Conservation (phyloP, 2,888 invertebrate species). For the Pardosa pseudoannulata region DNA sequence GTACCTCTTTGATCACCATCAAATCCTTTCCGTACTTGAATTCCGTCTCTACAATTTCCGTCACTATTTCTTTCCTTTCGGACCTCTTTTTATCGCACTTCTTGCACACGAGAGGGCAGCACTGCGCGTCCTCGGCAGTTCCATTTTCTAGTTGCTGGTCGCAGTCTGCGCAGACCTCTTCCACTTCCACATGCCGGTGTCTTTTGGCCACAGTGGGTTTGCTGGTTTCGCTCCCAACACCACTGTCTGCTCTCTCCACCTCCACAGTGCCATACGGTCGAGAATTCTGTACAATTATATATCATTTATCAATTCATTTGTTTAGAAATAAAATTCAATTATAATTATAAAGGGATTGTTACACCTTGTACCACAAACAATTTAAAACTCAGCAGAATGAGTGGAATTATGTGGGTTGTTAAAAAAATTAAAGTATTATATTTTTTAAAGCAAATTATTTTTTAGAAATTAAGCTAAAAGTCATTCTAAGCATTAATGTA, state of each 20-base stretch:
- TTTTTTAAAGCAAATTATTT: too few species aligned
- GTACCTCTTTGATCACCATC: constrained; percentile 90
- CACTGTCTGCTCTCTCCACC: constrained; percentile 93
- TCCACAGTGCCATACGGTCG: constrained; percentile 80
- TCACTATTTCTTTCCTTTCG: constrained; percentile 94
- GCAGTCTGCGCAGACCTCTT: constrained; percentile 91
- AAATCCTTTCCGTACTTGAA: constrained; percentile 95
- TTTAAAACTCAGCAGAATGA: too few species aligned
- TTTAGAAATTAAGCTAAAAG: too few species aligned
- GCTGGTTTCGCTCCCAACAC: constrained; percentile 93
- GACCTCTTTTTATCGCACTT: constrained; percentile 92
- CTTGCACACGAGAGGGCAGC: constrained; percentile 81
- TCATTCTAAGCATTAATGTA: too few species aligned
- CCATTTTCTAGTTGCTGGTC: constrained; percentile 86
- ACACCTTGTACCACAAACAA: too few species aligned
- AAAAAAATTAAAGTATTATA: too few species aligned
- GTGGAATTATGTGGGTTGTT: too few species aligned
- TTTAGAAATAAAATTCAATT: too few species aligned
- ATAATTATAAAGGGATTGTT: too few species aligned
- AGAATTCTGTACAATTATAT: not conserved
- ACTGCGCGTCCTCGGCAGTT: constrained; percentile 79
- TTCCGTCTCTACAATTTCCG: constrained; percentile 96
- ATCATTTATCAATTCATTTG: too few species aligned
- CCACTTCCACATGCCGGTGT: constrained; percentile 79
- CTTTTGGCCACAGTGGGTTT: constrained; percentile 80